A percentile compares a stretch with the other conserved stretches of the same genome.
phyloP scores from a whole-genome alignment of 2,888 invertebrate genomes.

The Glaucopsyche alexis region DNA sequence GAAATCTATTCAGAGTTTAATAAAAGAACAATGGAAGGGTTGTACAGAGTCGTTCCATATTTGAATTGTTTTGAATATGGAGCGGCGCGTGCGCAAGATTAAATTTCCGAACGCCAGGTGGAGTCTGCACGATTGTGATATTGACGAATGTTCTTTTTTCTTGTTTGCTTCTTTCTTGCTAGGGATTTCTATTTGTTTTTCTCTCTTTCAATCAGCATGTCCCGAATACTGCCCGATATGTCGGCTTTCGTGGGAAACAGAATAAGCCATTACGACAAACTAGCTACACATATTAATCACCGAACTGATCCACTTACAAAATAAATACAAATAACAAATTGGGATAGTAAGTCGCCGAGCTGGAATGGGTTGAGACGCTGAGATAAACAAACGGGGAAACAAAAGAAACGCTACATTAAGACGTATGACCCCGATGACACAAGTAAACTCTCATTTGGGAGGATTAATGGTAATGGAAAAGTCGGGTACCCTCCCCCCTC shows the following conservation, averaged over 20 bases:
- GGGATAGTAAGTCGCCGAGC: slow-evolving; percentile 10
- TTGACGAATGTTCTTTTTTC: slow-evolving; percentile 32
- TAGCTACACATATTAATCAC: slow-evolving; percentile 2
- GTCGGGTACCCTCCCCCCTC: slow-evolving; percentile 48
- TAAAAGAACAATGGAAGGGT: slow-evolving; percentile 49
- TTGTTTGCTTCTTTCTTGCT: background rate
- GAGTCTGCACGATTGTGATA: slow-evolving; percentile 38
- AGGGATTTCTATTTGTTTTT: background rate
- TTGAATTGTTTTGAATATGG: slow-evolving; percentile 49
- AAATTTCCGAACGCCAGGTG: slow-evolving; percentile 47
- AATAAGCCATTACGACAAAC: background rate
- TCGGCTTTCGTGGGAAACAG: background rate
- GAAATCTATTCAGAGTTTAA: slow-evolving; percentile 37
- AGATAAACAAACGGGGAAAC: slow-evolving; percentile 41
- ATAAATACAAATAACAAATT: slow-evolving; percentile 13
- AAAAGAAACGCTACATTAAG: slow-evolving; percentile 51
- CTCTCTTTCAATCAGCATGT: background rate
- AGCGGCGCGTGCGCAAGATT: slow-evolving; percentile 51
- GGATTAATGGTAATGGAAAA: slow-evolving; percentile 64
- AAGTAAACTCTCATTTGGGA: slow-evolving; percentile 53
- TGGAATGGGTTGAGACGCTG: slow-evolving; percentile 30
- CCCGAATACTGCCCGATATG: background rate
- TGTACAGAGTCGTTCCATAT: slow-evolving; percentile 40
- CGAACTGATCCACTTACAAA: background rate
- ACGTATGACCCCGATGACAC: slow-evolving; percentile 53